Conservation (phyloP, 2,113 vertebrate species). For the Lepidothrix coronata region DNA sequence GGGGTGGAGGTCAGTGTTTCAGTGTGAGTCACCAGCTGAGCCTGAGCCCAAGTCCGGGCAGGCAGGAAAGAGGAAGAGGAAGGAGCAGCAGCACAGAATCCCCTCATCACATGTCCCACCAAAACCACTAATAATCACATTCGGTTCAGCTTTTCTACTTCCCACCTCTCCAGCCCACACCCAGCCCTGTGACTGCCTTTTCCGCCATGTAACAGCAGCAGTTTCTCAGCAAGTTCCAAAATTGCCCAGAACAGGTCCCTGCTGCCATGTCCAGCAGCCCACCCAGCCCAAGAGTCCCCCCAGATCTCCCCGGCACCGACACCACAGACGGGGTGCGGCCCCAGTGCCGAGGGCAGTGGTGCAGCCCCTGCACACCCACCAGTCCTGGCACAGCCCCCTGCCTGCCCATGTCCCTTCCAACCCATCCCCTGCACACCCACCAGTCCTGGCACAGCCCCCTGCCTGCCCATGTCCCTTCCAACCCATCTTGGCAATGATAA, state of each 20-base stretch:
- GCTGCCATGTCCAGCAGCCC: not conserved
- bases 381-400: not conserved
- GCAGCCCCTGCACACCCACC: not conserved
- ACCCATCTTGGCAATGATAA: not conserved
- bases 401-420: not conserved
- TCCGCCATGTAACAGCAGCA: not conserved
- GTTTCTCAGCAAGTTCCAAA: not conserved
- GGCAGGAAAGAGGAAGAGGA: not conserved
- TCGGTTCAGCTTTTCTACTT: conserved; percentile 7
- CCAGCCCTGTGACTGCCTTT: not conserved
- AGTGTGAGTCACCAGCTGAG: not conserved
- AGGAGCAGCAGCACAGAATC: not conserved
- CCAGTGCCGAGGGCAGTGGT: not conserved
- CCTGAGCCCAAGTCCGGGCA: rapidly evolving
- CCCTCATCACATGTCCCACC: not conserved
- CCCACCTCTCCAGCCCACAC: not conserved
- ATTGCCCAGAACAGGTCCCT: not conserved
- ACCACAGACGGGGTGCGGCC: rapidly evolving
- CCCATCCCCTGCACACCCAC: not conserved
- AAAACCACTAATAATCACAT: not conserved
- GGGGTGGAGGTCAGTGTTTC: rapidly evolving
- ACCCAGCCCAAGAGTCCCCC: not conserved
- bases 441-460: too few species aligned
- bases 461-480: not conserved
- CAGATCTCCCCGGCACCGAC: not conserved